Evolutionary conservation across 2,888 invertebrate species (phyloP), one percentile per base, ranked within the genome.

Genomic region (Malthinus seriepunctatus): DNA sequence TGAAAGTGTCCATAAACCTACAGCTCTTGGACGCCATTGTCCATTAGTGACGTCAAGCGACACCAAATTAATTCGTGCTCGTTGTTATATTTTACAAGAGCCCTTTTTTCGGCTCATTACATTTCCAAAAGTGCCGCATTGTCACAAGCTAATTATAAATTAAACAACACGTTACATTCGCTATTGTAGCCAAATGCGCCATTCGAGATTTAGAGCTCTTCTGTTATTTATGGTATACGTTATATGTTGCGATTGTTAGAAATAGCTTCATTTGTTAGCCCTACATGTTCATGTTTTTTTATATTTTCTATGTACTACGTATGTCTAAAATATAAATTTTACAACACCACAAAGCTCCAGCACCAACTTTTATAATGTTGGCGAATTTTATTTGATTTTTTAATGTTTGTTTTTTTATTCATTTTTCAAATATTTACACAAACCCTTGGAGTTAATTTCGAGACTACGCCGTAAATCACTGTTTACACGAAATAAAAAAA

Each of bases 31-130:
- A 64, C 61, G 66, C 70, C 68, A 69, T 69, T 70, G 70, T 71
- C 70, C 71, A 71, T 71, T 71, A 71, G 70, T 68, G 64, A 66
- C 65, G 65, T 67, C 64, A 63, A 63, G 65, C 67, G 68, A 64
- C 66, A 59, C 62, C 55, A 65, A 67, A 71, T 69, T 69, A 68
- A 71, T 71, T 67, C 62, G 64, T 63, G 58, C 62, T 63, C 67
- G 67, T 65, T 69, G 60, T 64, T 63, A 67, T 71, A 71, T 69
- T 62, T 71, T 67, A 67, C 61, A 49, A 53, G 38, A 54, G 49
- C 54, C 59, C 57, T 62, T 72, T 71, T 69, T 70, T 70, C 69
- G 67, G 67, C 67, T 72, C 72, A 71, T 71, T 71, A 71, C 69
- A 60, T 71, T 67, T 62, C 70, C 69, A 67, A 69, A 69, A 69